Base-by-base conservation (phyloP, 2,797 vertebrate genomes). In the Knipowitschia caucasica region DNA sequence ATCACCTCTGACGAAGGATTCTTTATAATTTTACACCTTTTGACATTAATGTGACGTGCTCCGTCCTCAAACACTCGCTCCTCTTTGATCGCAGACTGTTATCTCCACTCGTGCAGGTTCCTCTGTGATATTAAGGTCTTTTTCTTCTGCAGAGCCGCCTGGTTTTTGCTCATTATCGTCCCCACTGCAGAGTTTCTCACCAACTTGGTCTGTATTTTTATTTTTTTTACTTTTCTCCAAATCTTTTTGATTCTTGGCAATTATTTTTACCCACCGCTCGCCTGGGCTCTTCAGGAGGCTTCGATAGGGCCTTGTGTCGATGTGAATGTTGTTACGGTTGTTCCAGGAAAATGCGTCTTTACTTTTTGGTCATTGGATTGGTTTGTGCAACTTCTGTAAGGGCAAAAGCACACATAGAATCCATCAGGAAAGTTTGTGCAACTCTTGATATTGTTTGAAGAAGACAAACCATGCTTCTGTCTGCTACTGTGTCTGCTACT, bases 121-220 rank as follows among this genome's bases (percentile, higher is more conserved):
- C 15, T 3, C 3, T 0, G 15, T 20, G 8, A 18, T 30, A 30
- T 30, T 1, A 18, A 46, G 9, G 11, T 26, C 17, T 12, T 29
- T 46, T 29, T 30, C 44, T 25, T 43, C 8, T 11, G 8, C 3
- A 1, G 26, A 46, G 26, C 15, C 11, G 8, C 25, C 9, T 12
- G 25, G 26, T 25, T 29, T 53, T 51, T 52, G 18, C 67, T 81
- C 69, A 75, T 82, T 84, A 80, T 75, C 56, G 59, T 60, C 38
- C 69, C 49, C 26, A 8, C 54, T 49, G 51, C 68, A 63, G 62
- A 40, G 36, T 4, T 20, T 45, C 8, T 21, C 36, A 21, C 18
- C 10, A 10, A 18, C 12, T 21, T 39, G 17, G 21, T 39, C 36
- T 39, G 17, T 39, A 20, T 21, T 5, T 11, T 3, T 11, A 17